These are phyloP conservation scores for Heterocephalus glaber DNA, from an alignment of 2,113 vertebrate genomes.

Conservation along the genomic window DNA sequence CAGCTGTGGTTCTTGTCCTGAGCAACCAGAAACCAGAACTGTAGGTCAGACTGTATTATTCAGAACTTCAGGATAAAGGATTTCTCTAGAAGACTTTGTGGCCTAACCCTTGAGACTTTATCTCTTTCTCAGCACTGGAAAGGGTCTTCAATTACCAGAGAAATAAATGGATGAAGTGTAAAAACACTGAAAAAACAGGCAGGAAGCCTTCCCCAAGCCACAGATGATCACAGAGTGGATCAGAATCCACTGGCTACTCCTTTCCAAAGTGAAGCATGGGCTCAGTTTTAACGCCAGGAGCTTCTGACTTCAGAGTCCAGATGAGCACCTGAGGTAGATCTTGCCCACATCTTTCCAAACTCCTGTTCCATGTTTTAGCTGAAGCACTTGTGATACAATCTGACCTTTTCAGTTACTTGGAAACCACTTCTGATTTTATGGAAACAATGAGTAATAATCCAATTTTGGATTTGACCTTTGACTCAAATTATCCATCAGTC, in stretches of 20 bases:
- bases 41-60: background rate
- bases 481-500: background rate
- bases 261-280: background rate
- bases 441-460: background rate
- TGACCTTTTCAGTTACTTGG: conserved; percentile 1
- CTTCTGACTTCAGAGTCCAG: background rate
- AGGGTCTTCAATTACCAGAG: background rate
- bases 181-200: background rate
- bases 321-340: background rate
- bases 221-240: background rate
- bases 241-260: background rate
- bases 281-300: background rate
- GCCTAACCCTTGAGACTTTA: background rate
- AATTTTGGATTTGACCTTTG: background rate
- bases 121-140: background rate
- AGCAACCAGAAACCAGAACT: background rate
- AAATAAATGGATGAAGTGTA: background rate
- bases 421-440: conserved; percentile 26
- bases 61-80: background rate
- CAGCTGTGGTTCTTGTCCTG: background rate
- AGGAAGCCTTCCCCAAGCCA: background rate
- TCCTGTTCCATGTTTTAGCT: background rate
- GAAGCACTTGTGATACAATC: background rate
- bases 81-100: background rate
- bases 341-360: background rate